phyloP scores from a whole-genome alignment of 2,797 vertebrate species.

The Phalanger gymnotis region DNA sequence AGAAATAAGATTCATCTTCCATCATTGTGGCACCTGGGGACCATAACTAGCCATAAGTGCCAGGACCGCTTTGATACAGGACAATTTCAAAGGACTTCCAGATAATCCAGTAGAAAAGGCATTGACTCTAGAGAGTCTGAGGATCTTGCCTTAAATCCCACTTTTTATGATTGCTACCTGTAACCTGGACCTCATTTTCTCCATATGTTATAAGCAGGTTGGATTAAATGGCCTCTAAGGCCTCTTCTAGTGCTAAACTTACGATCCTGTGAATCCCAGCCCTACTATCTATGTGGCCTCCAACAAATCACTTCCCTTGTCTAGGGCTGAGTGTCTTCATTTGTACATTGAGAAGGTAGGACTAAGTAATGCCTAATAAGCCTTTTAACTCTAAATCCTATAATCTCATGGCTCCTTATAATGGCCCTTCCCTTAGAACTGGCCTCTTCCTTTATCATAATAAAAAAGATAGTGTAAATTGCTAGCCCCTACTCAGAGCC shows the following conservation, averaged over 20 bases:
- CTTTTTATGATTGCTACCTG: background rate
- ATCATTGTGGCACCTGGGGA: background rate
- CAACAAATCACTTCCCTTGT: background rate
- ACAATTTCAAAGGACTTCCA: background rate
- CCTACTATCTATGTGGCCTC: background rate
- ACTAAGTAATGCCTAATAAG: background rate
- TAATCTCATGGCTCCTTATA: background rate
- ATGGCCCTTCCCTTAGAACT: background rate
- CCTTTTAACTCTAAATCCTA: background rate
- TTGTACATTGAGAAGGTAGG: background rate
- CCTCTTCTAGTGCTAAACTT: background rate
- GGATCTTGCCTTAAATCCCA: background rate
- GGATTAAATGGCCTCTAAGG: background rate
- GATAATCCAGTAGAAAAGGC: background rate
- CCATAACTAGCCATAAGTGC: background rate
- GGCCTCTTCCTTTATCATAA: background rate
- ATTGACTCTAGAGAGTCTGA: background rate
- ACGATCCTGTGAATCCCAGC: background rate
- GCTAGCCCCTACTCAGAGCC: background rate
- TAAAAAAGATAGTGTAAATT: background rate
- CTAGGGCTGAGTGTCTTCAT: background rate
- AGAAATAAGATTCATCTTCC: background rate
- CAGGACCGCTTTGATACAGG: background rate
- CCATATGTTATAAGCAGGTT: background rate
- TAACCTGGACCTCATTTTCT: background rate